A percentile compares a stretch with the other conserved stretches of the same genome.
Conservation (phyloP, 2,888 invertebrate genomes). For the Lasioglossum morio region DNA sequence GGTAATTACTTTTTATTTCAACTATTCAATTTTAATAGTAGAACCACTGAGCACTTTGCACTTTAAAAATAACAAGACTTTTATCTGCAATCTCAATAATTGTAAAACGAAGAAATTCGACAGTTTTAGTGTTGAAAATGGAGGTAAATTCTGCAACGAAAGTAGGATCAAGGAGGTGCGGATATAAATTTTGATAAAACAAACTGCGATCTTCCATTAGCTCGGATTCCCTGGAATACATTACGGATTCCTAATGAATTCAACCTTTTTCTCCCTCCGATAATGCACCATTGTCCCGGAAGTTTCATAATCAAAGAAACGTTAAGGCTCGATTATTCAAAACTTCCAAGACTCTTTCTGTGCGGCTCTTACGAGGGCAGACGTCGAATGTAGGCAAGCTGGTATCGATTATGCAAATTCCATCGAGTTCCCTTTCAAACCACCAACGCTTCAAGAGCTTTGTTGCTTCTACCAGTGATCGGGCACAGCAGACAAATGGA, state of each 20-base stretch:
- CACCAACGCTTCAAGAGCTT: not conserved
- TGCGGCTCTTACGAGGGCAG: not conserved
- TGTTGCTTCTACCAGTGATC: not conserved
- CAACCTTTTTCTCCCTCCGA: not conserved
- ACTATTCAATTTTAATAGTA: not conserved
- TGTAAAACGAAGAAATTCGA: too few species aligned
- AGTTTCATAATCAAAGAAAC: conserved; percentile 4
- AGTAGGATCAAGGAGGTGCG: not conserved
- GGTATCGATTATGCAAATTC: conserved; percentile 50
- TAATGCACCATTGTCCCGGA: not conserved
- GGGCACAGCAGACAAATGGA: conserved; percentile 24
- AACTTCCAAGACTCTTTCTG: not conserved
- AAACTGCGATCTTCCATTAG: not conserved
- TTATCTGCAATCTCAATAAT: not conserved
- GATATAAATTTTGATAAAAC: not conserved
- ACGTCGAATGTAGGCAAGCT: conserved; percentile 18
- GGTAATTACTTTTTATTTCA: too few species aligned
- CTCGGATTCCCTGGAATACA: not conserved
- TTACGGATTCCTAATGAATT: not conserved
- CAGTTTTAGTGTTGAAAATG: not conserved
- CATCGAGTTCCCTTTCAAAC: conserved; percentile 1
- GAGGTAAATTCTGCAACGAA: too few species aligned
- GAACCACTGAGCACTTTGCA: not conserved
- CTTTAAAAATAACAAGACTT: not conserved
- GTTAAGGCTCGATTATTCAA: conserved; percentile 5